phyloP scores from a whole-genome alignment of 2,113 vertebrate genomes.

The Cyprinodon tularosa region DNA sequence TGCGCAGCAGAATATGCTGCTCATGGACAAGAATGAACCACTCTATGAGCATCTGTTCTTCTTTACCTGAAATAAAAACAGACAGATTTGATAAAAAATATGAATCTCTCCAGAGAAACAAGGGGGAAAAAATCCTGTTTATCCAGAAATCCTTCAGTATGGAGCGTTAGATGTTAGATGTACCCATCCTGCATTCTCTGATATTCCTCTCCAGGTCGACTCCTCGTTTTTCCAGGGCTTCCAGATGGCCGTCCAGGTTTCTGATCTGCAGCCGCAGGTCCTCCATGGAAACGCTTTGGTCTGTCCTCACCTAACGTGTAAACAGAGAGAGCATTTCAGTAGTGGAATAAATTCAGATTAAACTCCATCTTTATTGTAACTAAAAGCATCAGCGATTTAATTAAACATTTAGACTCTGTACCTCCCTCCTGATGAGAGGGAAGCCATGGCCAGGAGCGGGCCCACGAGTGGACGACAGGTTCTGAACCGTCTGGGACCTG shows the following conservation, averaged over 20 bases:
- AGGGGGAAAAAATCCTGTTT: neutral
- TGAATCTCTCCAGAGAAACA: neutral
- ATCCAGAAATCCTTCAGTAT: neutral
- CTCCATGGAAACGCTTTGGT: slow-evolving; percentile 81
- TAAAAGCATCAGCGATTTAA: neutral
- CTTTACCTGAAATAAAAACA: slow-evolving; percentile 76
- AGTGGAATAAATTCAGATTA: too few species aligned
- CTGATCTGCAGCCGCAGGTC: slow-evolving; percentile 86
- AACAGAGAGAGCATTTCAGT: neutral
- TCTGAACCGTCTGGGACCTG: slow-evolving; percentile 77
- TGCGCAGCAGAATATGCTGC: slow-evolving; percentile 86
- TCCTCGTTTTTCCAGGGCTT: slow-evolving; percentile 85
- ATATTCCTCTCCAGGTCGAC: slow-evolving; percentile 87
- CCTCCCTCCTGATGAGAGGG: slow-evolving; percentile 95
- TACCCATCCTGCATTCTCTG: slow-evolving; percentile 82
- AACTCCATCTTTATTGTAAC: too few species aligned
- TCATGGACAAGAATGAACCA: slow-evolving; percentile 92
- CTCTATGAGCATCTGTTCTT: slow-evolving; percentile 85
- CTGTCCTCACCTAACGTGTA: slow-evolving; percentile 85
- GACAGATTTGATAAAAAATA: neutral
- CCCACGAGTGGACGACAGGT: slow-evolving; percentile 76
- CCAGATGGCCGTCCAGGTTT: slow-evolving; percentile 83
- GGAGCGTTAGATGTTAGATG: neutral
- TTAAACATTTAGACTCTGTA: slow-evolving; percentile 40
- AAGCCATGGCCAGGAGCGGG: slow-evolving; percentile 89